Percentiles rank a stretch among this genome's conserved stretches.
Conservation (phyloP, 2,888 invertebrate species). For the Caenorhabditis panamensis region DNA sequence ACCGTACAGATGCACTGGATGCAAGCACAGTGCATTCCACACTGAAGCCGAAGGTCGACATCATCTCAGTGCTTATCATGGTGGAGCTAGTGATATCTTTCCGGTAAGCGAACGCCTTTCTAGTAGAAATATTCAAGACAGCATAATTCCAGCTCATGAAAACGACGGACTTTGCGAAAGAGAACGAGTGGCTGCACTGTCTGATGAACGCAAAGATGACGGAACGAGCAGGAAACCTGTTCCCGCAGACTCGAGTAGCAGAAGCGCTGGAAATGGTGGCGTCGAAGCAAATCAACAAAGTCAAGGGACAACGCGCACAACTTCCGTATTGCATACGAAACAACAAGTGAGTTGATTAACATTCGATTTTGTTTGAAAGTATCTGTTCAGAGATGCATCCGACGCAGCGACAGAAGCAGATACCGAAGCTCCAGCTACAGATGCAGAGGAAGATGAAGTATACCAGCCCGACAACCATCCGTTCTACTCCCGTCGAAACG, state of each 20-base stretch:
- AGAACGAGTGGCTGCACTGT: constrained; percentile 21
- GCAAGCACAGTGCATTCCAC: constrained; percentile 28
- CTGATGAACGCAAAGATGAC: constrained; percentile 36
- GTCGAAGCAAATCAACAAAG: constrained; percentile 6
- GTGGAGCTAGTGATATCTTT: background rate
- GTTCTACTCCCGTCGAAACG: background rate
- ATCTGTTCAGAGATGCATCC: background rate
- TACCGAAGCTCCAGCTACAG: background rate
- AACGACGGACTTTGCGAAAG: constrained; percentile 38
- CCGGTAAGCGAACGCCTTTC: background rate
- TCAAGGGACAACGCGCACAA: constrained; percentile 14
- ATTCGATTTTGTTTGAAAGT: background rate
- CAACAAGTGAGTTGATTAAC: constrained; percentile 4
- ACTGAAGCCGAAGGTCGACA: constrained; percentile 47
- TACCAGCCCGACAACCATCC: background rate
- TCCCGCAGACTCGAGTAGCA: constrained; percentile 1
- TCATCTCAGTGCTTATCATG: constrained; percentile 33
- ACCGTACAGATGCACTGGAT: constrained; percentile 40
- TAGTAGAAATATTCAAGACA: background rate
- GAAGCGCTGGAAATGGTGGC: constrained; percentile 27
- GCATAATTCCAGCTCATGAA: constrained; percentile 34
- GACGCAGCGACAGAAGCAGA: constrained; percentile 9
- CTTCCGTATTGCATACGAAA: constrained; percentile 35
- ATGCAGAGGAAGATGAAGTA: constrained; percentile 8
- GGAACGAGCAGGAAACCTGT: background rate